Conservation (phyloP, 2,113 vertebrate species). For the Propithecus coquereli region DNA sequence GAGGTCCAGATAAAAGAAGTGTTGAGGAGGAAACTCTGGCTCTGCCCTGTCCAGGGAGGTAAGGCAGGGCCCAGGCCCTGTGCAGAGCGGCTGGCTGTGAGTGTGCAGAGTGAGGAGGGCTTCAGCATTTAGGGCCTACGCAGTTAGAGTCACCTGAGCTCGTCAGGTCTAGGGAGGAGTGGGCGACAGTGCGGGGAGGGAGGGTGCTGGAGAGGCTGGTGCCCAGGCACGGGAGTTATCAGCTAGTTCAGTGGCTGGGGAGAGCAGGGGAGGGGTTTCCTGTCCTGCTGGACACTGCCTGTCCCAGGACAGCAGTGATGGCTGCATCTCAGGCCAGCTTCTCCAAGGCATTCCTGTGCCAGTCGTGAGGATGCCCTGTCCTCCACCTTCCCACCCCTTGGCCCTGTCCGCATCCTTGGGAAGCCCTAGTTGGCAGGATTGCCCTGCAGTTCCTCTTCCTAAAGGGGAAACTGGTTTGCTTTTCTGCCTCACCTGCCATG, state of each 20-base stretch:
- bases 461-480: neutral
- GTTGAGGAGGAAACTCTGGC: neutral
- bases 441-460: neutral
- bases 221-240: neutral
- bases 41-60: neutral
- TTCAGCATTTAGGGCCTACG: neutral
- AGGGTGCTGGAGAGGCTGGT: neutral
- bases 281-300: fast-evolving
- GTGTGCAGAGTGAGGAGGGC: neutral
- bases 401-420: neutral
- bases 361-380: fast-evolving
- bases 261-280: neutral
- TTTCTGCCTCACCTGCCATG: neutral
- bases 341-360: neutral
- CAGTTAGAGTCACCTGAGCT: neutral
- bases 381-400: neutral
- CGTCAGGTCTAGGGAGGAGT: neutral
- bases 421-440: neutral
- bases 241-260: neutral
- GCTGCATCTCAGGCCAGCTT: neutral
- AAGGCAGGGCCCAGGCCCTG: neutral
- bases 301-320: neutral
- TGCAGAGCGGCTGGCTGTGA: neutral
- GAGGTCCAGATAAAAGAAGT: neutral
- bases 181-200: neutral